Percentiles rank a stretch among this genome's conserved stretches.
These are phyloP conservation scores for Tinea semifulvella DNA, from an alignment of 2,888 invertebrate genomes.

Conservation along the genomic window DNA sequence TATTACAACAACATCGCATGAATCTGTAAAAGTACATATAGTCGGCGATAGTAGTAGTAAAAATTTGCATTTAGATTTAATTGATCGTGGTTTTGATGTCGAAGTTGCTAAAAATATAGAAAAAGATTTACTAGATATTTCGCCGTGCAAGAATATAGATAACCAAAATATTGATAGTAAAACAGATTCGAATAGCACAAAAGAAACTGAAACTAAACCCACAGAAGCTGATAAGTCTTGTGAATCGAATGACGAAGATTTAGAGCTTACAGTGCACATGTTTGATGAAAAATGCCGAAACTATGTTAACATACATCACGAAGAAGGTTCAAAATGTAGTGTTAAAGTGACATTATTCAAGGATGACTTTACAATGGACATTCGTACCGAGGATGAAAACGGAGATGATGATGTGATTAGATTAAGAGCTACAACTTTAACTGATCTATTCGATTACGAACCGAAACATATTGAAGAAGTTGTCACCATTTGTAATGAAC, in stretches of 20 bases:
- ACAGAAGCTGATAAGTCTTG: slow-evolving; percentile 12
- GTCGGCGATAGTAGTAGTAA: slow-evolving; percentile 25
- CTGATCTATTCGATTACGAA: slow-evolving; percentile 31
- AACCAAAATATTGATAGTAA: too few relatives aligned
- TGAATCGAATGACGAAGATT: slow-evolving; percentile 31
- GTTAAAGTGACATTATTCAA: slow-evolving; percentile 33
- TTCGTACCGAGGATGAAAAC: slow-evolving; percentile 50
- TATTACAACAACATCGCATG: neutral
- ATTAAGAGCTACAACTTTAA: slow-evolving; percentile 40
- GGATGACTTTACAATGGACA: slow-evolving; percentile 52
- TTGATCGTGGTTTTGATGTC: slow-evolving; percentile 51
- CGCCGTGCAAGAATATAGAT: too few relatives aligned
- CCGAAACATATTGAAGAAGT: slow-evolving; percentile 22
- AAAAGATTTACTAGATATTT: slow-evolving; percentile 42
- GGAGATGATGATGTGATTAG: slow-evolving; percentile 41
- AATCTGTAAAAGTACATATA: slow-evolving; percentile 6
- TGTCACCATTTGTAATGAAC: neutral
- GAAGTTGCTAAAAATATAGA: slow-evolving; percentile 57
- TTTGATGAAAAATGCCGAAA: slow-evolving; percentile 42
- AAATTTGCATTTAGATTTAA: slow-evolving; percentile 40
- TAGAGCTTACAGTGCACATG: slow-evolving; percentile 39
- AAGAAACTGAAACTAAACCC: slow-evolving; percentile 6
- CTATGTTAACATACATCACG: slow-evolving; percentile 32
- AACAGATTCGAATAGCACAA: neutral
- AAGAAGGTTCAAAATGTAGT: slow-evolving; percentile 28